Evolutionary conservation across 2,888 invertebrate species (phyloP).

Genomic region (Augochlorella aurata): DNA sequence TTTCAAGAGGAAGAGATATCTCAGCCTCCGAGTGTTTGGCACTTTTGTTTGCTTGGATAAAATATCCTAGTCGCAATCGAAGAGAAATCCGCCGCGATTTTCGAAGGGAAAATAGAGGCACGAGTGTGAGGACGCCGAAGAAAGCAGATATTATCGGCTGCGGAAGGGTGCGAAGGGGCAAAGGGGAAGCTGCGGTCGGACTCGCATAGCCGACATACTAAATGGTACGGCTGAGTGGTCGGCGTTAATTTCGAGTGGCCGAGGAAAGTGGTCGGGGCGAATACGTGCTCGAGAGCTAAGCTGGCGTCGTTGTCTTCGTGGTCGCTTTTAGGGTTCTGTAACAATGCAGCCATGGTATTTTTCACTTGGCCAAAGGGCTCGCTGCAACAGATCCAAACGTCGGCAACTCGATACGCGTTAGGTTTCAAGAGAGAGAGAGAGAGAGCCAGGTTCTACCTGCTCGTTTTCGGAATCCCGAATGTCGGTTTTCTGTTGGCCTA

Average conservation of each 20-base stretch:
- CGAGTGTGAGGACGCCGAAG: conserved; percentile 16
- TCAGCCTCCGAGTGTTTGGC: no score
- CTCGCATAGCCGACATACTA: conserved; percentile 53
- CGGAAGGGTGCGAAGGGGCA: neutral
- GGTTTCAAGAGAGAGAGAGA: neutral
- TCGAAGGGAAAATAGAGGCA: conserved; percentile 21
- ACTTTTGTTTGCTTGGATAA: no score
- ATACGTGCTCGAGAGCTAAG: conserved; percentile 72
- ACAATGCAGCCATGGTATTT: conserved; percentile 61
- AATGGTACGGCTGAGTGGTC: conserved; percentile 69
- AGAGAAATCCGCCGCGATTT: no score
- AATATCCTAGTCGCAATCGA: no score
- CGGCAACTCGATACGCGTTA: conserved; percentile 41
- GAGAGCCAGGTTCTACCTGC: neutral
- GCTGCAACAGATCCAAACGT: conserved; percentile 31
- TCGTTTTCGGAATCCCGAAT: neutral
- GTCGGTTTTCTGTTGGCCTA: neutral
- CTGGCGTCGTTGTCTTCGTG: conserved; percentile 56
- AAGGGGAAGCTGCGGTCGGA: conserved; percentile 24
- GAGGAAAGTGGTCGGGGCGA: conserved; percentile 63
- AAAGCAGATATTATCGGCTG: conserved; percentile 53
- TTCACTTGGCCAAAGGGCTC: conserved; percentile 24
- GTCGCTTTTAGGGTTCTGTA: conserved; percentile 63
- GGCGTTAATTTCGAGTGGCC: conserved; percentile 69
- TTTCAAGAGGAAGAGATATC: no score